These are phyloP conservation scores for Limnephilus auricula DNA, from an alignment of 2,888 invertebrate genomes.

Conservation along the genomic window DNA sequence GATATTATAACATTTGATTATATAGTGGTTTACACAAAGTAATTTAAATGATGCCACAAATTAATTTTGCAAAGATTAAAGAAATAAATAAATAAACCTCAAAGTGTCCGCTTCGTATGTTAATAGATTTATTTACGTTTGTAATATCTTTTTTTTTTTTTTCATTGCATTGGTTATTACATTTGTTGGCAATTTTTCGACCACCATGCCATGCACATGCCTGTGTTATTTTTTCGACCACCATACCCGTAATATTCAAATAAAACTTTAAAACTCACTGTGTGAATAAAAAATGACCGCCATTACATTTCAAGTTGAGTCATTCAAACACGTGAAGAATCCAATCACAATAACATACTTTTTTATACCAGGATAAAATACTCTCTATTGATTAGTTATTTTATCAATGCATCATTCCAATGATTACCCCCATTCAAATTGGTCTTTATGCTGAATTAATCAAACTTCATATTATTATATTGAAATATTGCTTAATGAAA, in stretches of 20 bases:
- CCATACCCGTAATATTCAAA: neutral
- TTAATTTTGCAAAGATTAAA: no score
- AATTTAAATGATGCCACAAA: no score
- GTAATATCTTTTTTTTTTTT: no score
- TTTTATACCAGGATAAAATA: neutral
- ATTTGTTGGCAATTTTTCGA: no score
- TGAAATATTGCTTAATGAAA: constrained; percentile 15
- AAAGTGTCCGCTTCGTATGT: no score
- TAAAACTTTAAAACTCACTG: neutral
- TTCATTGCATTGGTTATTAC: no score
- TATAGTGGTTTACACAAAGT: no score
- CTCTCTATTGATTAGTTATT: neutral
- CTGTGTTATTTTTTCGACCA: no score
- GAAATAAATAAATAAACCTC: no score
- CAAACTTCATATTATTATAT: neutral
- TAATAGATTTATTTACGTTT: no score
- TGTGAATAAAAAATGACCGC: neutral
- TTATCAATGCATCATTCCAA: neutral
- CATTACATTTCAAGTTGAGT: neutral
- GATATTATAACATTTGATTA: no score
- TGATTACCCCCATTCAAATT: neutral
- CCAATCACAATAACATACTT: neutral
- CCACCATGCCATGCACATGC: no score
- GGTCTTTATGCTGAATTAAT: neutral
- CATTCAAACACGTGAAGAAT: neutral